Evolutionary conservation across 2,113 vertebrate species (phyloP), one percentile per base, ranked within the genome.

Genomic region (Etheostoma cragini): DNA sequence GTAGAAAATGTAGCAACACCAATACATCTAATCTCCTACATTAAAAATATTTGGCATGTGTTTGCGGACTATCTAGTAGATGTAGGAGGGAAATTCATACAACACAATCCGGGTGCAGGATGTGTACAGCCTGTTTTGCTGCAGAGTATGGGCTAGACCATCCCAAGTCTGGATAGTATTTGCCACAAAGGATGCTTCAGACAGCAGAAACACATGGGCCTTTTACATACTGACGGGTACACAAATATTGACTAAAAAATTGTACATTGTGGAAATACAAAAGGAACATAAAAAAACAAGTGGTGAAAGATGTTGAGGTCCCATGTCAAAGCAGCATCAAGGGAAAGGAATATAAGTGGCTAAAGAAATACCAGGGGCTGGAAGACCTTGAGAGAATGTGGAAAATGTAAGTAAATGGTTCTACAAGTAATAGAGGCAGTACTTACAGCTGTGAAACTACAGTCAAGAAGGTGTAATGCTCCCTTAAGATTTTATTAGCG

Each of bases 121-220:
- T 83, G 57, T 76, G 24, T 19, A 61, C 49, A 72, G 26, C 56
- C 33, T 58, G 58, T 30, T 52, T 10, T 72, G 46, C 66, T 1
- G 1, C 30, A 30, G 30, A 30, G 4, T 78, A 78, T 22, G 7
- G 8, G 45, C 5, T 60, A 58, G 5, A 54, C 11, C 15, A 22
- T 81, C 54, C 46, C n/a, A 66, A 72, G 35, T 73, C 68, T 60
- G 83, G 70, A 87, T 74, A 73, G 72, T 16, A 85, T 19, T 75
- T 5, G 10, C 22, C 47, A 78, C 17, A 72, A 72, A 68, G 26
- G 45, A 63, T 47, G 47, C 24, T 58, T 64, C 17, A 22, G 50
- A 30, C 30, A 30, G 3, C 30, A 30, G 30, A 30, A 30, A 30
- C 30, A 30, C 30, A 26, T 26, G 26, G 1, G 26, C 26, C 26